Conservation (phyloP, 1,140 invertebrate genomes). For the Drosophila pseudoobscura region DNA sequence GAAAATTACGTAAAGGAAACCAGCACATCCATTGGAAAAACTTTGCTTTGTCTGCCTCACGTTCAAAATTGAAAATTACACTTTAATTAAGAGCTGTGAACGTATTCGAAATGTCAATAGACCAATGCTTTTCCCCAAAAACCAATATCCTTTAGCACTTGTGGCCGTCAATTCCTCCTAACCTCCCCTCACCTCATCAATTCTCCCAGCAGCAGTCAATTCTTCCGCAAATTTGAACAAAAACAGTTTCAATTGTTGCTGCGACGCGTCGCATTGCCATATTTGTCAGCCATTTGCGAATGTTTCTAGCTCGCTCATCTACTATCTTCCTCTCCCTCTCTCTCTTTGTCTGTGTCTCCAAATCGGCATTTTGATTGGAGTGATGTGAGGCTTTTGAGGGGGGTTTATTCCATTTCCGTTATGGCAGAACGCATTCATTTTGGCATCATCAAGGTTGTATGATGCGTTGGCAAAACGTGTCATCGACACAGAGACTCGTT, state of each 20-base stretch:
- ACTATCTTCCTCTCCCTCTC: neutral
- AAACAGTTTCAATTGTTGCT: conserved; percentile 43
- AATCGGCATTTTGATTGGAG: conserved; percentile 5
- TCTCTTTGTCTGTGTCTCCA: neutral
- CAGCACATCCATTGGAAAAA: neutral
- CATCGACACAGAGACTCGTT: conserved; percentile 45
- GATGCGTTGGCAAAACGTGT: conserved; percentile 77
- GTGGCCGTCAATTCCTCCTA: neutral
- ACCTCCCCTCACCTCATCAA: neutral
- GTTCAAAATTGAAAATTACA: conserved; percentile 68
- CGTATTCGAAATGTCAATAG: conserved; percentile 62
- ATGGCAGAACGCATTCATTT: conserved; percentile 67
- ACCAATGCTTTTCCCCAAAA: conserved; percentile 32
- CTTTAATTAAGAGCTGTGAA: conserved; percentile 65
- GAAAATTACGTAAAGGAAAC: neutral
- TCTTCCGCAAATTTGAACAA: conserved; percentile 66
- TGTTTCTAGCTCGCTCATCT: conserved; percentile 6
- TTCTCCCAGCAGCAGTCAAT: conserved; percentile 21
- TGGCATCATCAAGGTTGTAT: conserved; percentile 58
- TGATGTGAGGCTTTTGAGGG: neutral
- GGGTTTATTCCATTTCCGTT: conserved; percentile 56
- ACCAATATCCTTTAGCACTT: conserved; percentile 58
- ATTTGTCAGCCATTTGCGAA: conserved; percentile 59
- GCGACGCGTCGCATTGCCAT: conserved; percentile 36
- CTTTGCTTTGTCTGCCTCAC: conserved; percentile 27